A percentile compares a stretch with the other conserved stretches of the same genome.
Evolutionary conservation across 1,140 invertebrate genomes (phyloP).

Genomic region (Drosophila littoralis): DNA sequence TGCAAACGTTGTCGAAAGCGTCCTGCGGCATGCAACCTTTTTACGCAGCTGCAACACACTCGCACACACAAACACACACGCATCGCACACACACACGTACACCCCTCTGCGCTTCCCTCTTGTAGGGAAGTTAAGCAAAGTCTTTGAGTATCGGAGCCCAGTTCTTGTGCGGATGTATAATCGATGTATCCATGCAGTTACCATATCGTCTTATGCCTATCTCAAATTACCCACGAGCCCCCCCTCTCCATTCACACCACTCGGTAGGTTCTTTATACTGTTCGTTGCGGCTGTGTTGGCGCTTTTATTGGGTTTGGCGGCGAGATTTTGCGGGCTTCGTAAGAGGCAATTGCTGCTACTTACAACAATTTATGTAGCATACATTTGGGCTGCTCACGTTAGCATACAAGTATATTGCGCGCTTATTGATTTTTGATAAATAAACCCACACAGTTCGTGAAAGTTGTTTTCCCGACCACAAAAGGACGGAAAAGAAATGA

Average conservation of each 20-base stretch:
- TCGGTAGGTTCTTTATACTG: constrained; percentile 29
- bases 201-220: constrained; percentile 59
- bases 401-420: constrained; percentile 21
- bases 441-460: constrained; percentile 37
- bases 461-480: constrained; percentile 28
- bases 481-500: constrained; percentile 11
- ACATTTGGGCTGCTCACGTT: constrained; percentile 19
- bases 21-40: constrained; percentile 56
- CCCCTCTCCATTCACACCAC: background rate
- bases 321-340: constrained; percentile 43
- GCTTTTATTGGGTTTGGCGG: constrained; percentile 52
- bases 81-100: background rate
- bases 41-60: constrained; percentile 27
- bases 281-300: constrained; percentile 33
- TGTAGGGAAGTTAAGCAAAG: constrained; percentile 9
- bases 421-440: constrained; percentile 56
- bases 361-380: constrained; percentile 36
- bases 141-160: constrained; percentile 50
- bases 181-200: constrained; percentile 77
- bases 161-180: constrained; percentile 63
- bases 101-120: background rate
- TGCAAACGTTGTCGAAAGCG: constrained; percentile 41
- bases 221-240: constrained; percentile 26
- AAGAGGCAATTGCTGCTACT: constrained; percentile 13
- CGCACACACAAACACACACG: constrained; percentile 5